Conservation (phyloP, 2,797 vertebrate genomes). For the Apodemus agrarius region DNA sequence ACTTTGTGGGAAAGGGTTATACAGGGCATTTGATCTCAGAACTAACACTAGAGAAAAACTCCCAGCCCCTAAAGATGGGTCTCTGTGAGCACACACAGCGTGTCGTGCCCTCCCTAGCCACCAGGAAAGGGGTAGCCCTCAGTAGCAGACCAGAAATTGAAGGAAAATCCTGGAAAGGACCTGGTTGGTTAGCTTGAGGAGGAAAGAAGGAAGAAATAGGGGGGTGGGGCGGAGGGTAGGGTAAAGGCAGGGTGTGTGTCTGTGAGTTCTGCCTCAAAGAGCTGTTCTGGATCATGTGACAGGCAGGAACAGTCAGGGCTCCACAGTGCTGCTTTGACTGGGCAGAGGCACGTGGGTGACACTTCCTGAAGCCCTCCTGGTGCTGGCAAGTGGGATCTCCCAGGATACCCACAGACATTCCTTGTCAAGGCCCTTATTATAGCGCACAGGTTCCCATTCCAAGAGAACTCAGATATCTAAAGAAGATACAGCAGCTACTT, state of each 20-base stretch:
- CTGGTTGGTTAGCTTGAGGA: not conserved
- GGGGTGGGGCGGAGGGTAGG: not conserved
- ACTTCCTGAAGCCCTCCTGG: not conserved
- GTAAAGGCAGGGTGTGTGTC: not conserved
- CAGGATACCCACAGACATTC: not conserved
- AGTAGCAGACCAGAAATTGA: not conserved
- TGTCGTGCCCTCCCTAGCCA: not conserved
- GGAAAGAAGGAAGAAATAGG: not conserved
- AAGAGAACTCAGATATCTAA: not conserved
- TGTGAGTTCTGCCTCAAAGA: not conserved
- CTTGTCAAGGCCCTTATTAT: not conserved
- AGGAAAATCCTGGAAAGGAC: not conserved
- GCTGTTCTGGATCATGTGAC: not conserved
- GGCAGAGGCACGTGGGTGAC: fast-evolving
- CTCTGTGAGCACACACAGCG: fast-evolving
- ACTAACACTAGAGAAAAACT: not conserved
- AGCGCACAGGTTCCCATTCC: not conserved
- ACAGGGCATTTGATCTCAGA: not conserved
- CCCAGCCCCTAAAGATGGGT: not conserved
- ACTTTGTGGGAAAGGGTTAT: not conserved
- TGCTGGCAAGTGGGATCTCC: not conserved
- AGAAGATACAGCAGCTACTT: not conserved
- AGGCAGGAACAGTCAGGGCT: not conserved
- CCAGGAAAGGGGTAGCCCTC: not conserved
- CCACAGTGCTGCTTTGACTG: too few relatives aligned